Evolutionary conservation across 2,113 vertebrate genomes (phyloP).

Genomic region (Heloderma charlesbogerti): DNA sequence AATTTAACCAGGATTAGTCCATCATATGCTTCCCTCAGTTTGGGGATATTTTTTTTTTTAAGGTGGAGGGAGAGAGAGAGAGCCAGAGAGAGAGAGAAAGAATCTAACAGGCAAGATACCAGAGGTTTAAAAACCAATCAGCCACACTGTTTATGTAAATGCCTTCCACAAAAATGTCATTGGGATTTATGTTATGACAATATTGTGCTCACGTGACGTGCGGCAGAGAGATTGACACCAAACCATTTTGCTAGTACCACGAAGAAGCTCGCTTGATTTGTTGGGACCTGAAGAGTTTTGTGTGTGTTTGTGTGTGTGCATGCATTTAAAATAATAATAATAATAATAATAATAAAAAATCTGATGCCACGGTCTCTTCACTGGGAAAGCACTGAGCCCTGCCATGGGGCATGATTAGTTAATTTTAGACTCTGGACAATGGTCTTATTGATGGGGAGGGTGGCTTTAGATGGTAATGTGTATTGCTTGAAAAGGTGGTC

Average conservation of each 20-base stretch:
- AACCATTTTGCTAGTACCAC: conserved; percentile 30
- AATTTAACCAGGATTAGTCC: conserved; percentile 45
- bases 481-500: neutral
- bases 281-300: neutral
- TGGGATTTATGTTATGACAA: conserved; percentile 31
- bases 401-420: neutral
- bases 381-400: neutral
- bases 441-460: too few species aligned
- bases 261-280: conserved; percentile 32
- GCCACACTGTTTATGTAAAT: conserved; percentile 17
- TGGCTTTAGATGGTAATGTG: neutral
- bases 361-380: conserved; percentile 25
- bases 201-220: conserved; percentile 13
- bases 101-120: conserved; percentile 21
- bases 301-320: conserved; percentile 22
- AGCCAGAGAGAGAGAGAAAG: conserved; percentile 26
- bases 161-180: conserved; percentile 39
- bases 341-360: conserved; percentile 8
- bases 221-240: conserved; percentile 35
- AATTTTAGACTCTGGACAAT: neutral
- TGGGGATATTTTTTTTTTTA: conserved; percentile 38
- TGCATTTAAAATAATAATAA: too few species aligned
- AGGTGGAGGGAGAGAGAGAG: too few species aligned
- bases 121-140: conserved; percentile 43
- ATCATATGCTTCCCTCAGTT: conserved; percentile 46